Evolutionary conservation across 1,140 invertebrate species (phyloP).

Genomic region (Drosophila aff.): DNA sequence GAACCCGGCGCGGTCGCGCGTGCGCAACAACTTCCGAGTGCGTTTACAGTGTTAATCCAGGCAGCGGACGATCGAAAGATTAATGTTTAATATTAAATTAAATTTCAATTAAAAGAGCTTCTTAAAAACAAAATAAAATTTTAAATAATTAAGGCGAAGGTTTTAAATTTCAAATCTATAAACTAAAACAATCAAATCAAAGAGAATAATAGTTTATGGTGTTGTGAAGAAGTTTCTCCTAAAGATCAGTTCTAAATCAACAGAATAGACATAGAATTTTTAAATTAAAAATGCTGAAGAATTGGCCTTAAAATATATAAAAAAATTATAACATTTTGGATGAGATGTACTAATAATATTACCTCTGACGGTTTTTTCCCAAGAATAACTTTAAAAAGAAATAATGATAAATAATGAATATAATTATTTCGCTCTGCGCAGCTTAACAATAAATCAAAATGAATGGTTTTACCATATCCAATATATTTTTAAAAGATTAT

Average conservation of each 20-base stretch:
- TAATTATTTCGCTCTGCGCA: background rate
- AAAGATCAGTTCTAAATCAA: background rate
- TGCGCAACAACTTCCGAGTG: constrained; percentile 54
- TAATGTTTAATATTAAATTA: background rate
- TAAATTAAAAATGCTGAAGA: background rate
- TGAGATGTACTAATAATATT: background rate
- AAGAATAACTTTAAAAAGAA: background rate
- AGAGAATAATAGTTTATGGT: background rate
- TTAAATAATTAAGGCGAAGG: no score
- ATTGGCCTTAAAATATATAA: background rate
- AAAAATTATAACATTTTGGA: no score
- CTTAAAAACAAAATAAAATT: background rate
- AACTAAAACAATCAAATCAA: background rate
- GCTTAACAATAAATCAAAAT: background rate
- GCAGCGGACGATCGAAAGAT: constrained; percentile 14
- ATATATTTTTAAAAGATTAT: no score
- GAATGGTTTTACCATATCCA: no score
- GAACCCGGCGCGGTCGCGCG: constrained; percentile 17
- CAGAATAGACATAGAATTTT: background rate
- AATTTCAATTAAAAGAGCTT: background rate
- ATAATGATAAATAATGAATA: background rate
- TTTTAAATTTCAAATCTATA: background rate
- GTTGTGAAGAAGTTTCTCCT: background rate
- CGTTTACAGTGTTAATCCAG: constrained; percentile 43
- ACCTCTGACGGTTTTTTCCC: no score